A percentile compares a stretch with the other conserved stretches of the same genome.
These are phyloP conservation scores for Synanthedon tipuliformis DNA, from an alignment of 2,888 invertebrate genomes.

Conservation along the genomic window DNA sequence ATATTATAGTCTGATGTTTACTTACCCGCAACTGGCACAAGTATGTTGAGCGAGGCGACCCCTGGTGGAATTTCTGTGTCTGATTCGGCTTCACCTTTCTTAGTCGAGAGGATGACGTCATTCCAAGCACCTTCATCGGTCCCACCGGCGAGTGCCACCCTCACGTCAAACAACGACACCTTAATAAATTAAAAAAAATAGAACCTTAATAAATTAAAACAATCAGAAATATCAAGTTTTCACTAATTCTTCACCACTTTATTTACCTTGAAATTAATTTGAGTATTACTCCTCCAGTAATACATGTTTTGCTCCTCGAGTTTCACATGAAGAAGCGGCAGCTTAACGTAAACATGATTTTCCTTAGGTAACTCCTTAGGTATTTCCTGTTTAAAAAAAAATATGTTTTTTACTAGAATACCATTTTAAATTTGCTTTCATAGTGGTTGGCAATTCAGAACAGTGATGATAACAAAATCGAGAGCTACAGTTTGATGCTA, in stretches of 20 bases:
- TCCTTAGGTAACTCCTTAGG: too few relatives aligned
- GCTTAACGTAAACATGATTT: neutral
- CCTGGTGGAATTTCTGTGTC: conserved; percentile 50
- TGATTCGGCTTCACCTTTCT: conserved; percentile 37
- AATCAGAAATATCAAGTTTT: neutral
- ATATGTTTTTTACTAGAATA: too few relatives aligned
- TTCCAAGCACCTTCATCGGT: conserved; percentile 15
- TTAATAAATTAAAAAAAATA: conserved; percentile 8
- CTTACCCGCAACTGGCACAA: conserved; percentile 18
- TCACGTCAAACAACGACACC: conserved; percentile 44
- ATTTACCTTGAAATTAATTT: conserved; percentile 37
- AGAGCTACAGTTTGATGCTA: too few relatives aligned
- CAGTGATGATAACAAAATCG: too few relatives aligned
- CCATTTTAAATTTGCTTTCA: too few relatives aligned
- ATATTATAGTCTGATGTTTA: too few relatives aligned
- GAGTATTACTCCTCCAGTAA: conserved; percentile 34
- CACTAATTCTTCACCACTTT: neutral
- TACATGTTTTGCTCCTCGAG: conserved; percentile 55
- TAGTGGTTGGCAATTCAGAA: too few relatives aligned
- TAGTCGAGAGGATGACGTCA: conserved; percentile 27
- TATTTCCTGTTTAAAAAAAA: too few relatives aligned
- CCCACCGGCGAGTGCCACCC: conserved; percentile 28
- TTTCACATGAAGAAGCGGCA: neutral
- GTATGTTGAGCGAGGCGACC: conserved; percentile 32
- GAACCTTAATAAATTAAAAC: neutral